phyloP scores from a whole-genome alignment of 2,888 invertebrate genomes.

The Agonopterix alstromeriana region DNA sequence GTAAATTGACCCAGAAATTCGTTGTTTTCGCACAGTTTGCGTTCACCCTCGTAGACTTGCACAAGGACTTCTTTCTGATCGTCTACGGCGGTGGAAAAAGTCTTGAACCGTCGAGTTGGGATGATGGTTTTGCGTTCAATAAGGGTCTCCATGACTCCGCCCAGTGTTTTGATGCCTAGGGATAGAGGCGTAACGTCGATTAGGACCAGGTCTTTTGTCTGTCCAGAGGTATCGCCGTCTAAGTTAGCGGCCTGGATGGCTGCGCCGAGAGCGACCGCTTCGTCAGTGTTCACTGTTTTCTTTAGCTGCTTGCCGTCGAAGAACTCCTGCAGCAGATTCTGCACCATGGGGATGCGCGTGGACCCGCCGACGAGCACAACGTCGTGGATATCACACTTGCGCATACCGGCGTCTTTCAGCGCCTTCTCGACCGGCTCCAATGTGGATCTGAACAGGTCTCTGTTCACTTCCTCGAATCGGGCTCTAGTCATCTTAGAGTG shows the following conservation, averaged over 20 bases:
- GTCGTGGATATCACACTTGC: constrained; percentile 76
- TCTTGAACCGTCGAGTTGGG: constrained; percentile 86
- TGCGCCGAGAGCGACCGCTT: too few species aligned
- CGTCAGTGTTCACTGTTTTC: too few species aligned
- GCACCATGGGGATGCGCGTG: constrained; percentile 77
- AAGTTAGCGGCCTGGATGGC: too few species aligned
- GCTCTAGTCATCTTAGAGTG: constrained; percentile 84
- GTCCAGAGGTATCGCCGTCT: too few species aligned
- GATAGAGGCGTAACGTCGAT: neutral
- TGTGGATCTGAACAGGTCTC: constrained; percentile 80
- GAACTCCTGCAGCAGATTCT: constrained; percentile 86
- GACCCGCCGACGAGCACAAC: constrained; percentile 83
- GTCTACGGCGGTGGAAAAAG: constrained; percentile 95
- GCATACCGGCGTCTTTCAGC: constrained; percentile 78
- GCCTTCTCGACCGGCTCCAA: constrained; percentile 66
- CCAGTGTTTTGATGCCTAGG: neutral
- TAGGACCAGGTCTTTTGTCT: too few species aligned
- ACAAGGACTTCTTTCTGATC: constrained; percentile 94
- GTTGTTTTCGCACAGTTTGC: constrained; percentile 94
- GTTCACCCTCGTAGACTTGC: constrained; percentile 88
- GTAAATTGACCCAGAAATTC: constrained; percentile 80
- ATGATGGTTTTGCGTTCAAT: constrained; percentile 89
- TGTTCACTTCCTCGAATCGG: constrained; percentile 92
- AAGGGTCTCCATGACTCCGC: constrained; percentile 85
- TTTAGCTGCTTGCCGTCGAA: too few species aligned